phyloP scores from a whole-genome alignment of 2,888 invertebrate species.

The Mythimna ferrago region DNA sequence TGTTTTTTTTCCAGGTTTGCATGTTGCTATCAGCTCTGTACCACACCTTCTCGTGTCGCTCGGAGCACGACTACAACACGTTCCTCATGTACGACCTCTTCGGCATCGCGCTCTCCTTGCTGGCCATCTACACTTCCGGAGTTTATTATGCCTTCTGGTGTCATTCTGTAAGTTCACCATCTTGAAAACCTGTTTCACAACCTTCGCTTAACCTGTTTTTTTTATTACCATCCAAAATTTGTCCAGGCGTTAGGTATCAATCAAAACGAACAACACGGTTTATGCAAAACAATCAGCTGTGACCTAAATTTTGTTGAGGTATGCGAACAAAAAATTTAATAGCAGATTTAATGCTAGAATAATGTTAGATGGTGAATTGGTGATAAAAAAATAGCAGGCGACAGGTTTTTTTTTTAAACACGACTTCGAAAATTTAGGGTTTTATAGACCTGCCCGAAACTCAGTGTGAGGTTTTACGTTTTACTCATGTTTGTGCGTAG shows the following conservation, averaged over 20 bases:
- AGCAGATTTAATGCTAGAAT: background rate
- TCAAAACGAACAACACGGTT: background rate
- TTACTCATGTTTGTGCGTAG: too few relatives aligned
- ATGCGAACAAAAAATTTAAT: background rate
- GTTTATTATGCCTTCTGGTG: slow-evolving; percentile 99
- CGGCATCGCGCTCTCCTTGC: slow-evolving; percentile 97
- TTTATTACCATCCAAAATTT: background rate
- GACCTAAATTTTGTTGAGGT: background rate
- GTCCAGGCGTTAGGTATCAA: background rate
- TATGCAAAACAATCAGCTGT: slow-evolving; percentile 1
- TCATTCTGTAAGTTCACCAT: slow-evolving; percentile 93
- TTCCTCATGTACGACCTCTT: slow-evolving; percentile 98
- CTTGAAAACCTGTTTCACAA: background rate
- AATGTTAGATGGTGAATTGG: too few relatives aligned
- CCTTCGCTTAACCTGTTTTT: background rate
- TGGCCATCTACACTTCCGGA: slow-evolving; percentile 98
- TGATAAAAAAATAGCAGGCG: too few relatives aligned
- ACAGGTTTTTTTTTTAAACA: too few relatives aligned
- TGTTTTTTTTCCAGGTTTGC: slow-evolving; percentile 93
- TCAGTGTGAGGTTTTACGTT: too few relatives aligned
- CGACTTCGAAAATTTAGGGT: too few relatives aligned
- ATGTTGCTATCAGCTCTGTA: slow-evolving; percentile 98
- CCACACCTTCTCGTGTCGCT: slow-evolving; percentile 98
- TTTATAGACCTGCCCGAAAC: too few relatives aligned
- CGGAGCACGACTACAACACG: slow-evolving; percentile 95